These are phyloP conservation scores for Osmoderma eremita DNA, from an alignment of 2,888 invertebrate genomes.

Conservation along the genomic window DNA sequence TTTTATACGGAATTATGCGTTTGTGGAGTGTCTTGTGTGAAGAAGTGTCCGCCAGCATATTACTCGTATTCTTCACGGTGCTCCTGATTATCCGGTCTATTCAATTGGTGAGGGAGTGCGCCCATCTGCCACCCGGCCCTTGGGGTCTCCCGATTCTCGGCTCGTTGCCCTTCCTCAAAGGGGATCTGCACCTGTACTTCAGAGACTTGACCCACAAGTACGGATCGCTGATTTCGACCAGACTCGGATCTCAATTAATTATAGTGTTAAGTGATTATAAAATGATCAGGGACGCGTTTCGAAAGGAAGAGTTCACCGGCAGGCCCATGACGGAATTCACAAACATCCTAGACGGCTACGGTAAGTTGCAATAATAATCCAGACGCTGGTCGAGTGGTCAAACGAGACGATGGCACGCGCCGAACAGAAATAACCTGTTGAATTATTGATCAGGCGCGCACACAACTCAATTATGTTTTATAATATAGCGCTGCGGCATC, in stretches of 20 bases:
- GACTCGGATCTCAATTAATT: constrained; percentile 83
- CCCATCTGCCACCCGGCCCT: constrained; percentile 84
- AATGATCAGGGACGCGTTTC: constrained; percentile 85
- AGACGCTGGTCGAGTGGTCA: constrained; percentile 50
- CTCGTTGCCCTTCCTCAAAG: constrained; percentile 82
- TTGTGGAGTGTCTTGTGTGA: constrained; percentile 63
- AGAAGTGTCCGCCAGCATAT: constrained; percentile 61
- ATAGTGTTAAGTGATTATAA: constrained; percentile 89
- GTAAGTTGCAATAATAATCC: constrained; percentile 78
- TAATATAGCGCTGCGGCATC: constrained; percentile 49
- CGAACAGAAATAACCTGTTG: constrained; percentile 44
- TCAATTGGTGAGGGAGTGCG: constrained; percentile 59
- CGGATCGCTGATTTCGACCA: constrained; percentile 83
- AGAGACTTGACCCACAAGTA: constrained; percentile 80
- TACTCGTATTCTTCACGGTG: constrained; percentile 66
- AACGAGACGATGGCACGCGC: constrained; percentile 44
- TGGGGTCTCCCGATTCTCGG: constrained; percentile 88
- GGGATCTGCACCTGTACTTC: constrained; percentile 80
- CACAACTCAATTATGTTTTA: constrained; percentile 46
- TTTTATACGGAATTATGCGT: constrained; percentile 66
- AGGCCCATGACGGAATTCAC: constrained; percentile 88
- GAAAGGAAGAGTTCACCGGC: constrained; percentile 87
- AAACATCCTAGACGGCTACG: constrained; percentile 87
- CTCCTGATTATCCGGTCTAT: constrained; percentile 60
- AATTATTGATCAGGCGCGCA: constrained; percentile 46